phyloP scores from a whole-genome alignment of 2,888 invertebrate species.

The Macaria liturata region DNA sequence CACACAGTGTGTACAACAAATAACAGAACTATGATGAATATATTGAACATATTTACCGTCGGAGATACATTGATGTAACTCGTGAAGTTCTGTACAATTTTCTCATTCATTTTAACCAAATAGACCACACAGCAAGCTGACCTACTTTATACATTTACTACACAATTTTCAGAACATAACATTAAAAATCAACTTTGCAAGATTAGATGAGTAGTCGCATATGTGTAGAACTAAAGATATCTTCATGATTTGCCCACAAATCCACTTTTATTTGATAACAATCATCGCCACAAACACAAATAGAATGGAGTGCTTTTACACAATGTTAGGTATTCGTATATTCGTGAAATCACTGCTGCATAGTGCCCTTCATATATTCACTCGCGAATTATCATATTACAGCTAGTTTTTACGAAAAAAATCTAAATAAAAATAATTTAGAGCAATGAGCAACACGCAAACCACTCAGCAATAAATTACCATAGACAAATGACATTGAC shows the following conservation, averaged over 20 bases:
- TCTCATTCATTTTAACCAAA: conserved; percentile 79
- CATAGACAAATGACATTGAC: conserved; percentile 29
- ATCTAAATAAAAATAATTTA: conserved; percentile 2
- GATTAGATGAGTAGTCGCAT: conserved; percentile 25
- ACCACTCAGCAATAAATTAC: conserved; percentile 12
- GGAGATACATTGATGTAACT: conserved; percentile 80
- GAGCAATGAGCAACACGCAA: conserved; percentile 11
- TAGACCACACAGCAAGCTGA: conserved; percentile 55
- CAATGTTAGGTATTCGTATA: not conserved
- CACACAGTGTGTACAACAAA: too few species aligned
- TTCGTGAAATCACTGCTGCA: too few species aligned
- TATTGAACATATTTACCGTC: conserved; percentile 50
- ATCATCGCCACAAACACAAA: conserved; percentile 50
- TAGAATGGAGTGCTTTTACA: not conserved
- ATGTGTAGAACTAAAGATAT: conserved; percentile 53
- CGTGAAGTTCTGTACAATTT: conserved; percentile 80
- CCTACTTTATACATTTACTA: conserved; percentile 57
- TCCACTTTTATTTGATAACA: conserved; percentile 67
- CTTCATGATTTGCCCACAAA: conserved; percentile 64
- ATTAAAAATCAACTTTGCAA: conserved; percentile 25
- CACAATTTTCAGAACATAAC: conserved; percentile 37
- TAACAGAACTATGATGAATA: not conserved
- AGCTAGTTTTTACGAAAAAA: too few species aligned
- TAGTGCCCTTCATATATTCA: too few species aligned
- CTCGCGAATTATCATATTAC: too few species aligned